Percentiles rank a stretch among this genome's conserved stretches.
Conservation (phyloP, 2,113 vertebrate species). For the Callithrix jacchus region DNA sequence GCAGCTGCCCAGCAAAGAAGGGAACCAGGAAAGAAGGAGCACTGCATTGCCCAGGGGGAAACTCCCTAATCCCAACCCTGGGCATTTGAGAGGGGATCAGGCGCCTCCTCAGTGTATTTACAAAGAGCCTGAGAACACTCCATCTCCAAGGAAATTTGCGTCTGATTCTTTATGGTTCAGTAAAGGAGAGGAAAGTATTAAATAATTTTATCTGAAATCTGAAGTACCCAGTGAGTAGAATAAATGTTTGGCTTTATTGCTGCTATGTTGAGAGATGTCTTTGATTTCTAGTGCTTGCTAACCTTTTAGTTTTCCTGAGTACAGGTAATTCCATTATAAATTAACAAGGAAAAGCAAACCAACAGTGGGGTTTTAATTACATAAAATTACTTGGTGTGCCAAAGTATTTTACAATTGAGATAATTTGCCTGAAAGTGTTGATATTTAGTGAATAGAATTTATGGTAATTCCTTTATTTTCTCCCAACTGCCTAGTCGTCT, state of each 20-base stretch:
- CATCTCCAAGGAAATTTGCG: conserved; percentile 68
- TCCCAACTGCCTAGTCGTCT: conserved; percentile 76
- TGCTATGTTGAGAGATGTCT: conserved; percentile 67
- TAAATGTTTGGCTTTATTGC: conserved; percentile 67
- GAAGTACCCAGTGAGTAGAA: conserved; percentile 36
- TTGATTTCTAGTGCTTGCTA: conserved; percentile 74
- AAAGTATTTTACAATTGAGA: conserved; percentile 81
- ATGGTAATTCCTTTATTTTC: conserved; percentile 82
- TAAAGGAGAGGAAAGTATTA: conserved; percentile 59
- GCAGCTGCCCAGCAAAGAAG: background rate
- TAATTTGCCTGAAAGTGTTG: conserved; percentile 81
- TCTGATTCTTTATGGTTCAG: conserved; percentile 54
- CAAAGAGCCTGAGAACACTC: conserved; percentile 55
- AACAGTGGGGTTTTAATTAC: conserved; percentile 77
- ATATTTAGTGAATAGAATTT: conserved; percentile 80
- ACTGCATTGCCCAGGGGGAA: background rate
- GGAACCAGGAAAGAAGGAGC: background rate
- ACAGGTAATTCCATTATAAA: conserved; percentile 80
- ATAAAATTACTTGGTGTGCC: conserved; percentile 76
- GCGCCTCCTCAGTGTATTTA: background rate
- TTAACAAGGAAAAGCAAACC: conserved; percentile 72
- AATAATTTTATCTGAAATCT: conserved; percentile 67
- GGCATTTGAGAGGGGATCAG: background rate
- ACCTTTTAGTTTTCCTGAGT: conserved; percentile 72
- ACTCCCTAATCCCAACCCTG: background rate